These are phyloP conservation scores for Syncerus caffer DNA, from an alignment of 2,797 vertebrate genomes.

Conservation along the genomic window DNA sequence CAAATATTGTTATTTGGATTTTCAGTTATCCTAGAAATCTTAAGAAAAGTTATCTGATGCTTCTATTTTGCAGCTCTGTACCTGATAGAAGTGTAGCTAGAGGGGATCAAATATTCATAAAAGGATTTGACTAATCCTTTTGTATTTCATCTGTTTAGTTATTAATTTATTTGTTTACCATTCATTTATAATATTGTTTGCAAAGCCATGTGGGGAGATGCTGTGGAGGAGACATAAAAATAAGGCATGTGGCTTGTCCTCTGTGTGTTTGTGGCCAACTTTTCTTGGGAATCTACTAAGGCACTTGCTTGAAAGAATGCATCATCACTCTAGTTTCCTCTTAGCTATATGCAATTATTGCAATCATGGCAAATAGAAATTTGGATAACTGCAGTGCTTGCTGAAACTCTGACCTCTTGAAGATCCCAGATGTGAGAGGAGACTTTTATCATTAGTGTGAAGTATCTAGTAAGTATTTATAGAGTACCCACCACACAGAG, in stretches of 20 bases:
- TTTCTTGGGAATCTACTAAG: not conserved
- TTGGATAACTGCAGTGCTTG: not conserved
- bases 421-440: not conserved
- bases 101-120: not conserved
- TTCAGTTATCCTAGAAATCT: not conserved
- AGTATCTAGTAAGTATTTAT: not conserved
- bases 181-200: not conserved
- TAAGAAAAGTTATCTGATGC: not conserved
- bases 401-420: not conserved
- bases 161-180: not conserved
- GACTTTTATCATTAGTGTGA: not conserved
- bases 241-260: not conserved
- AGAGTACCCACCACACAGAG: not conserved
- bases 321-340: not conserved
- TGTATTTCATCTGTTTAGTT: not conserved
- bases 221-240: not conserved
- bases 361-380: not conserved
- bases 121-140: not conserved
- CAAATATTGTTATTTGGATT: not conserved
- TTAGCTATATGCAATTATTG: not conserved
- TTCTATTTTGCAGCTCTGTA: not conserved
- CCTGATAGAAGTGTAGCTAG: not conserved
- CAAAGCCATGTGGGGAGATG: not conserved
- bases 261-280: not conserved
- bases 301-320: not conserved